Percentiles rank a stretch among this genome's conserved stretches.
Conservation (phyloP, 2,888 invertebrate genomes). For the Drosophila nr. perissopoda region DNA sequence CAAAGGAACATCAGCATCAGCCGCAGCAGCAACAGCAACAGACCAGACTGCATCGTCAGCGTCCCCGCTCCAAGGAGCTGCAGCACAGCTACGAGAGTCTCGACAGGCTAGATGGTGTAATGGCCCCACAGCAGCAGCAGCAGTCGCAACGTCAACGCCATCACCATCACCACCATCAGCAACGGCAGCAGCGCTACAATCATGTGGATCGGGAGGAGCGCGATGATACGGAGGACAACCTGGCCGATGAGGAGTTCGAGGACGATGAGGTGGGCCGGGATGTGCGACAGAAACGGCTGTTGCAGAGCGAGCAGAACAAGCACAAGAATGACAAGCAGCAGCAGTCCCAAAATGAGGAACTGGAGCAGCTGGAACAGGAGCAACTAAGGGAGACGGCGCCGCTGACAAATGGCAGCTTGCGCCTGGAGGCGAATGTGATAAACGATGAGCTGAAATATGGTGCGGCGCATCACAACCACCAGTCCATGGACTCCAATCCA, state of each 20-base stretch:
- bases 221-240: constrained; percentile 84
- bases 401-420: constrained; percentile 54
- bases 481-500: constrained; percentile 85
- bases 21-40: constrained; percentile 80
- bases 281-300: constrained; percentile 79
- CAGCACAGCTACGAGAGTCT: constrained; percentile 84
- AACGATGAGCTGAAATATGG: constrained; percentile 85
- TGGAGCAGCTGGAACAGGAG: constrained; percentile 59
- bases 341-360: constrained; percentile 43
- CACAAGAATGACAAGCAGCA: constrained; percentile 43
- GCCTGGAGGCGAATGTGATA: constrained; percentile 84
- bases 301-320: constrained; percentile 36
- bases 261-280: constrained; percentile 84
- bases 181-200: constrained; percentile 70
- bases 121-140: constrained; percentile 47
- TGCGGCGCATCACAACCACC: constrained; percentile 84
- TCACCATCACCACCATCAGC: constrained; percentile 67
- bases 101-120: constrained; percentile 76
- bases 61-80: constrained; percentile 83
- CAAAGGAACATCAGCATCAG: constrained; percentile 72
- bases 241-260: constrained; percentile 84
- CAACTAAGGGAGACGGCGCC: constrained; percentile 53
- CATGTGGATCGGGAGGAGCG: constrained; percentile 79
- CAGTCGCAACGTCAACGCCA: constrained; percentile 29
- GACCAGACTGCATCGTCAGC: constrained; percentile 79